Percentiles rank a stretch among this genome's conserved stretches.
Evolutionary conservation across 2,797 vertebrate genomes (phyloP).

Genomic region (Vireo griseus): DNA sequence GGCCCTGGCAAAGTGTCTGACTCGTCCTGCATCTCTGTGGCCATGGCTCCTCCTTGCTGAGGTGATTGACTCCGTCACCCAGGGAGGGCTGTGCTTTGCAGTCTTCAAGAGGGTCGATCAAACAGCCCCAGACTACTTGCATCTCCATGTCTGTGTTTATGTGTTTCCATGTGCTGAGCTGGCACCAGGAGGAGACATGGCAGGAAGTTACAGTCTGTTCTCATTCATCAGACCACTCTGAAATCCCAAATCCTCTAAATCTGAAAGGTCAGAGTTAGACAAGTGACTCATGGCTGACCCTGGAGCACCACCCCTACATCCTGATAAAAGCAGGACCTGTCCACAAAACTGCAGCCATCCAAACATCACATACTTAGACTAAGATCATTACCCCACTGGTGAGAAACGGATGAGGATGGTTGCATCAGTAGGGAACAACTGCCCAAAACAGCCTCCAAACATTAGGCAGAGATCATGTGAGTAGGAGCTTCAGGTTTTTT

Average conservation of each 20-base stretch:
- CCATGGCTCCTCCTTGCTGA: not conserved
- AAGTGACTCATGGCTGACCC: not conserved
- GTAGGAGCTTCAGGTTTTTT: not conserved
- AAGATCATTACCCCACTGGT: accelerated
- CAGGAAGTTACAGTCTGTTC: conserved; percentile 37
- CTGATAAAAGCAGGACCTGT: not conserved
- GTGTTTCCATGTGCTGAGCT: not conserved
- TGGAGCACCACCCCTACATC: not conserved
- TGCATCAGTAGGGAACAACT: not conserved
- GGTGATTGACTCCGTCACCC: not conserved
- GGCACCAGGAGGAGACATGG: not conserved
- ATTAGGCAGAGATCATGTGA: not conserved
- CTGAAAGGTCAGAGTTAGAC: conserved; percentile 40
- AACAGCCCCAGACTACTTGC: not conserved
- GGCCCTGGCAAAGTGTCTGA: not conserved
- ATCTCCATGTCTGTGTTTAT: not conserved
- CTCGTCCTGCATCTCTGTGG: not conserved
- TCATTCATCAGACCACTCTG: conserved; percentile 29
- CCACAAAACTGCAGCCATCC: not conserved
- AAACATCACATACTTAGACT: not conserved
- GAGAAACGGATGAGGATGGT: not conserved
- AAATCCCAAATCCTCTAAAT: conserved; percentile 18
- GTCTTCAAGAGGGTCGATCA: not conserved
- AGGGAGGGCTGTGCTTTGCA: not conserved
- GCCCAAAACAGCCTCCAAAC: not conserved